phyloP scores from a whole-genome alignment of 2,113 vertebrate genomes.

The Nerophis lumbriciformis region DNA sequence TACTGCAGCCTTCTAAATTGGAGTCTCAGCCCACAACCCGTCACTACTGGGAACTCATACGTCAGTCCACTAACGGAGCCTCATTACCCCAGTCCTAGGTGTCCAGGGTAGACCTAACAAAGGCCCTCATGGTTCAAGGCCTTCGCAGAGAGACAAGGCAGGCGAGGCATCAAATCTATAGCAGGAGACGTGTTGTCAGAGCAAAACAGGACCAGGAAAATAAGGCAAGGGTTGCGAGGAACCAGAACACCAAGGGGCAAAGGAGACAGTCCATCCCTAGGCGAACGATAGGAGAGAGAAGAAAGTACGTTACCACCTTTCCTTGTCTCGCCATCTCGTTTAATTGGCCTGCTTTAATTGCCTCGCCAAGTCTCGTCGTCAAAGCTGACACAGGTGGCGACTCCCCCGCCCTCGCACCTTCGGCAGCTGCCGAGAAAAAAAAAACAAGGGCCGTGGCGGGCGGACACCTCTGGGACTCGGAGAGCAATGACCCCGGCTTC shows the following conservation, averaged over 20 bases:
- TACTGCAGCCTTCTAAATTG: constrained; percentile 10
- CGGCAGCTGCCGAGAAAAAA: constrained; percentile 56
- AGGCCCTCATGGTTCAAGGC: constrained; percentile 52
- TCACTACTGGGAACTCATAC: constrained; percentile 52
- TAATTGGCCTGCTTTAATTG: background rate
- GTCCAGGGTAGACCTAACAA: constrained; percentile 62
- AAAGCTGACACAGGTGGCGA: constrained; percentile 42
- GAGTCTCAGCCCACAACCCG: background rate
- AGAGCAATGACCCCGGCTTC: constrained; percentile 36
- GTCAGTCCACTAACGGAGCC: constrained; percentile 56
- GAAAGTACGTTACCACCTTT: constrained; percentile 5
- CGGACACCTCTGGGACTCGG: constrained; percentile 25
- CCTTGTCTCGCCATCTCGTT: background rate
- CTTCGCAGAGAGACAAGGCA: constrained; percentile 20
- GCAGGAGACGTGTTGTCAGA: constrained; percentile 54
- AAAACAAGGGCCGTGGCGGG: constrained; percentile 25
- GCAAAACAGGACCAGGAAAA: constrained; percentile 40
- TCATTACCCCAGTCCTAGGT: constrained; percentile 63
- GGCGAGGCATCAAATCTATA: constrained; percentile 57
- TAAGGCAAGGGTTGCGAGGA: constrained; percentile 30
- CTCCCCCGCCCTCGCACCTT: constrained; percentile 23
- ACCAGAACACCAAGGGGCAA: constrained; percentile 29
- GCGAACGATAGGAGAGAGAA: constrained; percentile 45
- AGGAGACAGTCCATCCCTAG: constrained; percentile 40
- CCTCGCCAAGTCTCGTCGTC: constrained; percentile 28